Evolutionary conservation across 2,888 invertebrate genomes (phyloP).

Genomic region (Meliscaeva auricollis): DNA sequence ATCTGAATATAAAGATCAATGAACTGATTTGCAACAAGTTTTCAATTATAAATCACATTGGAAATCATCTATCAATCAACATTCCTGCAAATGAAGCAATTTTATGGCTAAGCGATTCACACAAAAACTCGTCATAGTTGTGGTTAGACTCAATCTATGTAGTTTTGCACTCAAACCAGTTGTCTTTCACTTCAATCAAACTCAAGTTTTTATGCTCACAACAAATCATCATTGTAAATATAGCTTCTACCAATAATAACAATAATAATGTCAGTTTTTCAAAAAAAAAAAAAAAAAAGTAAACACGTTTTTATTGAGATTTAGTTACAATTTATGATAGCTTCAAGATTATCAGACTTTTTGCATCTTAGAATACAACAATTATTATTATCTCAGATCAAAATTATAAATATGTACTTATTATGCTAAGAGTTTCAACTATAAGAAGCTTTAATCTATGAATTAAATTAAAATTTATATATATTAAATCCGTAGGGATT

Average conservation of each 20-base stretch:
- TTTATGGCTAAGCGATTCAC: background rate
- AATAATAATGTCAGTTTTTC: conserved; percentile 1
- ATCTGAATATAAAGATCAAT: background rate
- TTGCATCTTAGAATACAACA: no score
- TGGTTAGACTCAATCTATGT: conserved; percentile 6
- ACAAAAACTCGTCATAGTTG: conserved; percentile 14
- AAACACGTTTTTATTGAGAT: conserved; percentile 9
- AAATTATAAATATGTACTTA: no score
- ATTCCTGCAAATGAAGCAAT: conserved; percentile 1
- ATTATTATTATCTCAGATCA: no score
- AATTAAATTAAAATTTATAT: no score
- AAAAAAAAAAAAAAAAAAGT: background rate
- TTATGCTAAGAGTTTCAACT: no score
- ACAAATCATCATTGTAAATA: conserved; percentile 10
- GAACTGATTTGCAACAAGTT: background rate
- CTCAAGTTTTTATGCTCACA: conserved; percentile 19
- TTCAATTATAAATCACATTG: conserved; percentile 4
- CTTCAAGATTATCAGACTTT: background rate
- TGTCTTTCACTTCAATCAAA: conserved; percentile 24
- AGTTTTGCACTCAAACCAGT: conserved; percentile 9
- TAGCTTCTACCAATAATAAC: background rate
- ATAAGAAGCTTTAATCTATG: no score
- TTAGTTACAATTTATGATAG: background rate
- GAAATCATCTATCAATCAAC: conserved; percentile 17
- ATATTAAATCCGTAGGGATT: no score